Conservation (phyloP, 2,113 vertebrate species). For the Tragelaphus scriptus region DNA sequence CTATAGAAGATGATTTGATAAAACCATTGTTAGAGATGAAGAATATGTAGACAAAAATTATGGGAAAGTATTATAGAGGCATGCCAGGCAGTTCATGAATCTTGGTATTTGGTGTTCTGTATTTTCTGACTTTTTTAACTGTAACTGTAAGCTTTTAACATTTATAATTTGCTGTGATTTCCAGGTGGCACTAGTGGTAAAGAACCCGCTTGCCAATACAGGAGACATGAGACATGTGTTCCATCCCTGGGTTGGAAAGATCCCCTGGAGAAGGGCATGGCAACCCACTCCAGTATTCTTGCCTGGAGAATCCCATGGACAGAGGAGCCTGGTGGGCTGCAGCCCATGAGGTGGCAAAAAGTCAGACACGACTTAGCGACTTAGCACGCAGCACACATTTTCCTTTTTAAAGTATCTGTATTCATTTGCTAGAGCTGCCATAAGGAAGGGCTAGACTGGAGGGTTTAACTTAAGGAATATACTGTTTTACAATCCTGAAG, state of each 20-base stretch:
- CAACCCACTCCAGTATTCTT: not conserved
- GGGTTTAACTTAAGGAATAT: not conserved
- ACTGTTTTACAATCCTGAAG: fast-evolving
- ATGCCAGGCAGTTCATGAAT: not conserved
- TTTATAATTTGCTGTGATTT: not conserved
- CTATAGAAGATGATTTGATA: not conserved
- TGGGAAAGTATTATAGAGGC: not conserved
- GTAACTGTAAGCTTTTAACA: not conserved
- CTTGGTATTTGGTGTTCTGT: not conserved
- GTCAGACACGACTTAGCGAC: fast-evolving
- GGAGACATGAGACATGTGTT: not conserved
- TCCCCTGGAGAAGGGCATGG: not conserved
- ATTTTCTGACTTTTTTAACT: not conserved
- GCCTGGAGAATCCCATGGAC: not conserved
- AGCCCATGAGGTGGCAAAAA: not conserved
- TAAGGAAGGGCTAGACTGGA: not conserved
- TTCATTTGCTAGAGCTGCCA: not conserved
- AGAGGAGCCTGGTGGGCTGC: not conserved
- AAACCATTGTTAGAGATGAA: not conserved
- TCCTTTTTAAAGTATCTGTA: not conserved
- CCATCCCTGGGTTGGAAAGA: not conserved
- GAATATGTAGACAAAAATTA: not conserved
- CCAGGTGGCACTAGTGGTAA: not conserved
- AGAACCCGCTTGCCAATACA: not conserved
- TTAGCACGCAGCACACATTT: not conserved